phyloP scores from a whole-genome alignment of 2,797 vertebrate species.

The Apogon talboti region DNA sequence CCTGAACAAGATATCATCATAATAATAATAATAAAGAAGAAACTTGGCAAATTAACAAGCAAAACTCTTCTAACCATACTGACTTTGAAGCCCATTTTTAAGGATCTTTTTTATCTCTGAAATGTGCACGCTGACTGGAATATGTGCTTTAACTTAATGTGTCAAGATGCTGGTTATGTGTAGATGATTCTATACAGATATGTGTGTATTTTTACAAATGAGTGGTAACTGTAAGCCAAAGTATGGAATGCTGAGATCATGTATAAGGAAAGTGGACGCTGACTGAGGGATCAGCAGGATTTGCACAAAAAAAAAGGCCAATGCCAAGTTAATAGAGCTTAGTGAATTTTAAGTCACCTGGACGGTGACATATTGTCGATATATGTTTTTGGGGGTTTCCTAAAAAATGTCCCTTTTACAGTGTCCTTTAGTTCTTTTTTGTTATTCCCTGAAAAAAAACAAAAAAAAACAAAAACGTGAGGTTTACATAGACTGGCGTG shows the following conservation, averaged over 20 bases:
- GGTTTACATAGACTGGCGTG: constrained; percentile 54
- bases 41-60: constrained; percentile 30
- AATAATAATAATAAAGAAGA: constrained; percentile 2
- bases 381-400: constrained; percentile 40
- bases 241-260: constrained; percentile 70
- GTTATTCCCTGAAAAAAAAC: constrained; percentile 60
- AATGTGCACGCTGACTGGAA: constrained; percentile 73
- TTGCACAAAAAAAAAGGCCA: constrained; percentile 79
- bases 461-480: too few species aligned
- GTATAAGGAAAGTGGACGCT: constrained; percentile 51
- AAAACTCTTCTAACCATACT: constrained; percentile 33
- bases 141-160: constrained; percentile 72
- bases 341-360: constrained; percentile 66
- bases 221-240: constrained; percentile 80
- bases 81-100: constrained; percentile 36
- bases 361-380: constrained; percentile 45
- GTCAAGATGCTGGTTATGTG: constrained; percentile 69
- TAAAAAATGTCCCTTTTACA: constrained; percentile 36
- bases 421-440: constrained; percentile 14
- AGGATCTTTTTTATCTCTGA: constrained; percentile 51
- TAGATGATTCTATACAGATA: constrained; percentile 52
- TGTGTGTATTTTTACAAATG: constrained; percentile 68
- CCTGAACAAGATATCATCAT: constrained; percentile 16
- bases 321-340: constrained; percentile 63
- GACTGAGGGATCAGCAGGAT: constrained; percentile 67